Evolutionary conservation across 2,888 invertebrate genomes (phyloP), one percentile per base, ranked within the genome.

Genomic region (Macaria liturata): DNA sequence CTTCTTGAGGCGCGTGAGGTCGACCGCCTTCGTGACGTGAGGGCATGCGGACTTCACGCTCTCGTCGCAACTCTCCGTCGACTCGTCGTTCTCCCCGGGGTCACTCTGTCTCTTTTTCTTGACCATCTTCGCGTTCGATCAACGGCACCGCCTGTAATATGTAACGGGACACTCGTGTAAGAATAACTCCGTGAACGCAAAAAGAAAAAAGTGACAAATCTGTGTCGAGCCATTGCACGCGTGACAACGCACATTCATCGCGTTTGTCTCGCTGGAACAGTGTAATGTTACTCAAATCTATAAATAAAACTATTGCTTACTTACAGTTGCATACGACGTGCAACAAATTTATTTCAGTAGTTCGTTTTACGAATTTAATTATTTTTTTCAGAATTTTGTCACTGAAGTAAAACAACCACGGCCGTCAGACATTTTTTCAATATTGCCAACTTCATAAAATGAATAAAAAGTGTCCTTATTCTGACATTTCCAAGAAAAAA

Each of bases 31-130:
- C 7, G 92, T 89, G 54, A 95, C 93, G 84, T 97, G 96, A 70
- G 91, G 91, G 79, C 96, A 96, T 75, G 93, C 92, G 60, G 92
- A 89, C 62, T 89, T 91, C 72, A 93, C 92, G 74, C 93, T 94
- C 80, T 96, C 95, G 65, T 95, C 95, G 67, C 94, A 94, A 20
- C 95, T 95, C 74, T 95, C 96, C 0, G 95, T 95, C 4, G 96
- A 95, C 66, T 94, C 94, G 72, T 93, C 91, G 67, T 94, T 94
- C 68, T 92, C 94, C 48, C 91, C 91, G 40, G 93, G 94, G 71
- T 95, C 95, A 67, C 92, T 92, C 80, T 95, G 95, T 82, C 95
- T 94, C 91, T 95, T 94, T 92, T 95, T 95, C 88, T 95, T 95
- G 58, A 94, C 95, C 95, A 96, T 96, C 81, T 83, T 91, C 67